Evolutionary conservation across 2,113 vertebrate species (phyloP), one percentile per base, ranked within the genome.

Genomic region (Melospiza georgiana): DNA sequence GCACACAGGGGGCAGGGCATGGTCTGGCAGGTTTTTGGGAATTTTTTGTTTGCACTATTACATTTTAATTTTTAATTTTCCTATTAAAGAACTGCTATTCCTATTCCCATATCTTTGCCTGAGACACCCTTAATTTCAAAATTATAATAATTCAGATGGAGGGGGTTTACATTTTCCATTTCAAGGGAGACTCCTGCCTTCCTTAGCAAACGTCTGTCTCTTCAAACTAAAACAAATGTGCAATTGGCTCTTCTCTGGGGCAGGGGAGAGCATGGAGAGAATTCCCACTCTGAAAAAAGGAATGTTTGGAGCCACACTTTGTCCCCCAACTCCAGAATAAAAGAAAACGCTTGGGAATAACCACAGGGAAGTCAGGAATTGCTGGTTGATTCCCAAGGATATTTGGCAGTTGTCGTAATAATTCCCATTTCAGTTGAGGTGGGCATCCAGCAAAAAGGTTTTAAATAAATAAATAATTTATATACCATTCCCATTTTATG

Each of bases 241-340:
- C 7, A 2, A 15, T 16, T 51, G 31, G 8, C 10, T 20, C 39
- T 61, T 24, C 57, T 27, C 17, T 21, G 30, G 31, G 37, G 27
- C 24, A 72, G 21, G 19, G 10, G 13, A 33, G 3, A 25, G 27
- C 5, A 0, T 3, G 30, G 54, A 65, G 23, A 25, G 9, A 13
- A 62, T 46, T 78, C 71, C 28, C 73, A 61, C 28, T 43, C 23
- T 9, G 9, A 2, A 11, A 27, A 84, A 77, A 9, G 1, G 3
- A n/a, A 62, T 4, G 9, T 23, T 0, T 0, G 16, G 28, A 84
- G 19, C 16, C 10, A 46, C 2, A 0, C 0, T 35, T 11, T 15
- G 3, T 19, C 58, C 25, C 13, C 12, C 41, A 28, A 3, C 6
- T 68, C 62, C 46, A 76, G 44, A 69, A 72, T 33, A 52, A 84